phyloP scores from a whole-genome alignment of 2,113 vertebrate species.

The Seriola quinqueradiata region DNA sequence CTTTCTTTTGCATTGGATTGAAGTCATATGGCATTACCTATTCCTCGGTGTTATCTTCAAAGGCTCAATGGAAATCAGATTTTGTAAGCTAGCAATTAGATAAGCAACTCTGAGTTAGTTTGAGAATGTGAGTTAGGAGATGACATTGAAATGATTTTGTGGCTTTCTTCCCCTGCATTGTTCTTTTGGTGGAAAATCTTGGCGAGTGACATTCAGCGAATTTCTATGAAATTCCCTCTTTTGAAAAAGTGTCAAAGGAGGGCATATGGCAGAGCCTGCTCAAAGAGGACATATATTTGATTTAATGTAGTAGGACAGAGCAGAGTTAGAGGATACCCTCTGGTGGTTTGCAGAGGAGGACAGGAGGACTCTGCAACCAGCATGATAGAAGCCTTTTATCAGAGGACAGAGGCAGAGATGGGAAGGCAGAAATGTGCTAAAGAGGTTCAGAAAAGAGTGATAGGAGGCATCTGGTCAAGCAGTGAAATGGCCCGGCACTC shows the following conservation, averaged over 20 bases:
- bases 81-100: neutral
- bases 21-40: neutral
- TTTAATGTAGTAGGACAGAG: constrained; percentile 72
- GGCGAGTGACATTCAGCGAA: constrained; percentile 21
- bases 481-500: constrained; percentile 40
- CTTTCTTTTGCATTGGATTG: neutral
- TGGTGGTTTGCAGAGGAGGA: constrained; percentile 71
- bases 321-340: constrained; percentile 63
- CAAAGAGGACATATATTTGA: constrained; percentile 65
- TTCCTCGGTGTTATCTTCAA: constrained; percentile 17
- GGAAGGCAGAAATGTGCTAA: constrained; percentile 30
- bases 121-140: neutral
- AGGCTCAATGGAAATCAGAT: constrained; percentile 16
- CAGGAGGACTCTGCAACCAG: constrained; percentile 60
- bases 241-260: constrained; percentile 50
- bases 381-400: constrained; percentile 65
- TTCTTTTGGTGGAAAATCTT: constrained; percentile 11
- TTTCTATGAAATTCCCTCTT: constrained; percentile 32
- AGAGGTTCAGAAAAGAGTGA: constrained; percentile 47
- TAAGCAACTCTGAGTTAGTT: neutral
- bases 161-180: neutral
- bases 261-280: constrained; percentile 41
- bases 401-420: constrained; percentile 41
- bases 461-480: constrained; percentile 62
- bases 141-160: constrained; percentile 1